Conservation (phyloP, 2,113 vertebrate genomes). For the Butorides virescens region DNA sequence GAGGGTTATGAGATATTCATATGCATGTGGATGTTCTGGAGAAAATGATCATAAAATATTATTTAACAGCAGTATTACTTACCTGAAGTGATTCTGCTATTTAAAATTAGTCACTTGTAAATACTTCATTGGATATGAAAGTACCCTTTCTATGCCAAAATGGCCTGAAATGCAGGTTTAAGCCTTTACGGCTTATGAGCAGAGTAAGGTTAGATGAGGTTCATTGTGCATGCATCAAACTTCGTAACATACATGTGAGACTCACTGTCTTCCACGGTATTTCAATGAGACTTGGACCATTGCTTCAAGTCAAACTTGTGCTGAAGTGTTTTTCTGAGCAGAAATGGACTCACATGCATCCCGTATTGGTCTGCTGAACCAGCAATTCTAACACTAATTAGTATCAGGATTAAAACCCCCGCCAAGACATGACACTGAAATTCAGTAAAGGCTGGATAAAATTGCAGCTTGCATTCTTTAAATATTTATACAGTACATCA, state of each 20-base stretch:
- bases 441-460: slow-evolving; percentile 51
- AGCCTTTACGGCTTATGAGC: not conserved
- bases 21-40: not conserved
- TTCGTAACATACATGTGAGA: not conserved
- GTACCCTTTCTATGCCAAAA: not conserved
- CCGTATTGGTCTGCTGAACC: slow-evolving; percentile 19
- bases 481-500: slow-evolving; percentile 71
- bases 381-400: slow-evolving; percentile 39
- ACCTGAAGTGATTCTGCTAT: not conserved
- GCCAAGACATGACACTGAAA: slow-evolving; percentile 43
- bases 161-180: not conserved
- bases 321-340: not conserved
- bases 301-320: not conserved
- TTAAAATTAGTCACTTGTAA: not conserved
- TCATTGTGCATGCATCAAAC: not conserved
- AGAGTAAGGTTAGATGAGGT: not conserved
- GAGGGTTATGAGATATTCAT: not conserved
- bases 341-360: not conserved
- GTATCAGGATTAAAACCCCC: slow-evolving; percentile 33
- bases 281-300: not conserved
- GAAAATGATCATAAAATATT: not conserved
- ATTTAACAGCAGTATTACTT: not conserved
- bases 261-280: not conserved
- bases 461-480: slow-evolving; percentile 65
- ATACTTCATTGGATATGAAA: not conserved